Percentiles rank a stretch among this genome's conserved stretches.
Evolutionary conservation across 2,888 invertebrate genomes (phyloP).

Genomic region (Siphlonurus alternatus): DNA sequence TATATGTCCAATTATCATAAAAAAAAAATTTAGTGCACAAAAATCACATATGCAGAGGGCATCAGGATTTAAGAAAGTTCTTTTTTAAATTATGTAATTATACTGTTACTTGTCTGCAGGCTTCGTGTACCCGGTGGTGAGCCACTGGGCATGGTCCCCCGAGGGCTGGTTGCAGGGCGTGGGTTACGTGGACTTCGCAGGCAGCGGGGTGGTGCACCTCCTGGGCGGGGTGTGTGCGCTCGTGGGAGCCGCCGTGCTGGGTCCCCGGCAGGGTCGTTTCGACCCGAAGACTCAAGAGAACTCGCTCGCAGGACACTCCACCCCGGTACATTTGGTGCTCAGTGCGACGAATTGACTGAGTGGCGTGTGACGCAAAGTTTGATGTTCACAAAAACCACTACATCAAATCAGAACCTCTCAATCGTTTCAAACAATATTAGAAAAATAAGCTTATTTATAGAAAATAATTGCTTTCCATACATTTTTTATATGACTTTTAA

Average conservation of each 20-base stretch:
- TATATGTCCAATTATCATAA: no score
- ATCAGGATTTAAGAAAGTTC: no score
- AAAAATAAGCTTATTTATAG: no score
- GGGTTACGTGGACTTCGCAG: constrained; percentile 31
- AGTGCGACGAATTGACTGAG: no score
- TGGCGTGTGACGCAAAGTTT: no score
- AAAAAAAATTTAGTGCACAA: no score
- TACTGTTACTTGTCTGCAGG: constrained; percentile 20
- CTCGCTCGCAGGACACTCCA: neutral
- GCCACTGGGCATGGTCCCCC: constrained; percentile 30
- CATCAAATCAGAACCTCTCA: no score
- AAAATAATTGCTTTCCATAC: no score
- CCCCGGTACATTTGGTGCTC: neutral
- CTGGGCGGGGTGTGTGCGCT: constrained; percentile 27
- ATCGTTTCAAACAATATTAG: no score
- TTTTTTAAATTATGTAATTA: no score
- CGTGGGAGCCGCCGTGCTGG: constrained; percentile 26
- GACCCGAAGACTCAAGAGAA: neutral
- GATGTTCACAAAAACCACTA: neutral
- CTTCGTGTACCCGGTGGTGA: constrained; percentile 29
- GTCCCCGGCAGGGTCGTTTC: constrained; percentile 14
- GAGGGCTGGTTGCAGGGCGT: constrained; percentile 26
- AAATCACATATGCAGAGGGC: no score
- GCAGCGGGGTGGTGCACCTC: constrained; percentile 33
- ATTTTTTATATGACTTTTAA: no score